Evolutionary conservation across 1,140 invertebrate genomes (phyloP).

Genomic region (Idris sp.): DNA sequence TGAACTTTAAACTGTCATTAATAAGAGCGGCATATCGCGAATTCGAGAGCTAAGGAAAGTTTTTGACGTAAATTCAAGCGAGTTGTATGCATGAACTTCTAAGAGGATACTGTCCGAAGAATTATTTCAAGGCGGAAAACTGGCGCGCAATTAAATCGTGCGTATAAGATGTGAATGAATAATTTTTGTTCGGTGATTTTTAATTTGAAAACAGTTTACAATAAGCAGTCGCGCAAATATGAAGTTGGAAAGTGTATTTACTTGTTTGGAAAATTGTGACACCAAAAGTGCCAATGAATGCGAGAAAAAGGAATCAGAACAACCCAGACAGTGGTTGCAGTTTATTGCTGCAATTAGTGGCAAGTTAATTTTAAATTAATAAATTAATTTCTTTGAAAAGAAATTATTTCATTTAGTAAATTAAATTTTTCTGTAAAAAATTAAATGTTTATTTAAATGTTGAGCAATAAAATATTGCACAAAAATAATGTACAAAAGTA

Average conservation of each 20-base stretch:
- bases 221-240: conserved; percentile 6
- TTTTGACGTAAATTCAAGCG: conserved; percentile 7
- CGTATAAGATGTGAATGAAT: conserved; percentile 57
- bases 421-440: too few species aligned
- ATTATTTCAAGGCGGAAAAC: neutral
- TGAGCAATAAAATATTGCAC: too few species aligned
- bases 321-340: conserved; percentile 41
- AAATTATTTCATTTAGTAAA: too few species aligned
- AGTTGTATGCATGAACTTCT: conserved; percentile 11
- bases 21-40: conserved; percentile 38
- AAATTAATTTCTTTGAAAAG: too few species aligned
- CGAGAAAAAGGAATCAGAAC: conserved; percentile 31
- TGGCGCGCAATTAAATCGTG: neutral
- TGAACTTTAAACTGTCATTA: conserved; percentile 53
- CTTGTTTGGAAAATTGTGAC: conserved; percentile 53
- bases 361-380: conserved; percentile 21
- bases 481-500: too few species aligned
- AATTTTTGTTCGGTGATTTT: neutral
- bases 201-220: neutral
- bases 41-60: conserved; percentile 33
- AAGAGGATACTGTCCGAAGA: conserved; percentile 5
- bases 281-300: conserved; percentile 32
- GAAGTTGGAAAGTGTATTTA: conserved; percentile 55
- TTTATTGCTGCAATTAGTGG: conserved; percentile 48
- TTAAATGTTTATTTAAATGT: too few species aligned